phyloP scores from a whole-genome alignment of 2,888 invertebrate species.

The Plagiodera versicolora region DNA sequence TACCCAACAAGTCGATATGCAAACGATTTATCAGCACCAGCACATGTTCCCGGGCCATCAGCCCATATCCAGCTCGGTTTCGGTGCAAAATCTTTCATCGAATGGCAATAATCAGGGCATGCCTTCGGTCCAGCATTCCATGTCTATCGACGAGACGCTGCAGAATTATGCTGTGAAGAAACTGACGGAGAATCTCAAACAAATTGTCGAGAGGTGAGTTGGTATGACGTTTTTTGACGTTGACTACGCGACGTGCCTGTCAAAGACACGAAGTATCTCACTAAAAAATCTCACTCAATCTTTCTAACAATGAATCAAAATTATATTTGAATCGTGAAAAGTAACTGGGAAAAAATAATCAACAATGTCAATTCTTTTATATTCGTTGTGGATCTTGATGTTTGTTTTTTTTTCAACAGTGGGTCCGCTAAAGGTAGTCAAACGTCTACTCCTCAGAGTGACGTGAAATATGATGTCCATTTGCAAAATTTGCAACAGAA shows the following conservation, averaged over 20 bases:
- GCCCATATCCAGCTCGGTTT: conserved; percentile 39
- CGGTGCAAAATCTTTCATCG: conserved; percentile 41
- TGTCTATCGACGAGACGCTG: conserved; percentile 41
- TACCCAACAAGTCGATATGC: conserved; percentile 31
- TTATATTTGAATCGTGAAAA: too few species aligned
- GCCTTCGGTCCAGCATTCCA: conserved; percentile 37
- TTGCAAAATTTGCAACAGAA: conserved; percentile 73
- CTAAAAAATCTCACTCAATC: too few species aligned
- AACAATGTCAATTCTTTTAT: too few species aligned
- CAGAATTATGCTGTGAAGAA: conserved; percentile 39
- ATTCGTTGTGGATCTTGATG: background rate
- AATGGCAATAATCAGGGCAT: conserved; percentile 24
- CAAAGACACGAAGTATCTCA: too few species aligned
- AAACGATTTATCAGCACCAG: conserved; percentile 29
- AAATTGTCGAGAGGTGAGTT: conserved; percentile 48
- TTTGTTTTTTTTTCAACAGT: conserved; percentile 25
- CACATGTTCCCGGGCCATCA: conserved; percentile 26
- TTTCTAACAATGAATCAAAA: too few species aligned
- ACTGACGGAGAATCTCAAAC: conserved; percentile 52
- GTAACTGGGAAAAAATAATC: too few species aligned
- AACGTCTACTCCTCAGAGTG: conserved; percentile 67
- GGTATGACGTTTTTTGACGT: too few species aligned
- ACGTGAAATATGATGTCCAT: conserved; percentile 67
- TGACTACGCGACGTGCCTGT: too few species aligned
- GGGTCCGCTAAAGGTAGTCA: conserved; percentile 59